A percentile compares a stretch with the other conserved stretches of the same genome.
Evolutionary conservation across 1,140 invertebrate species (phyloP).

Genomic region (Drosophila ogumai): DNA sequence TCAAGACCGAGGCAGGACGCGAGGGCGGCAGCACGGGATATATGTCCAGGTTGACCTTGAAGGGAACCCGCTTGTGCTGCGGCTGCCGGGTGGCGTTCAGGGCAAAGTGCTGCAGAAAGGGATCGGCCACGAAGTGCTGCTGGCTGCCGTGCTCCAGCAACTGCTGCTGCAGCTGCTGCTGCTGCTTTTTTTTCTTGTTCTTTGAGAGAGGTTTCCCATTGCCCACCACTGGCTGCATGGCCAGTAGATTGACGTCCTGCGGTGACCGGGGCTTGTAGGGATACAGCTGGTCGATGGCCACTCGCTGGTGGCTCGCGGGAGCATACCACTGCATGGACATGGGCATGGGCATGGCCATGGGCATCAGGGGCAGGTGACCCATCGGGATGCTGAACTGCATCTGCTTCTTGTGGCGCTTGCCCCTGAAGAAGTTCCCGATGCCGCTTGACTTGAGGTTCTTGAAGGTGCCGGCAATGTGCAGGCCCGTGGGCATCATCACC

Average conservation of each 20-base stretch:
- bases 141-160: conserved; percentile 58
- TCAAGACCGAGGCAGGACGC: conserved; percentile 62
- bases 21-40: conserved; percentile 74
- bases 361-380: conserved; percentile 44
- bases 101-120: conserved; percentile 53
- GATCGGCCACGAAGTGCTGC: conserved; percentile 60
- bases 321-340: conserved; percentile 42
- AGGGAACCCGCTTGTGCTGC: conserved; percentile 67
- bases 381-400: conserved; percentile 72
- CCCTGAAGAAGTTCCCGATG: conserved; percentile 75
- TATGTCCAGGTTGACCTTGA: conserved; percentile 78
- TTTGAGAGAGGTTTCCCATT: conserved; percentile 48
- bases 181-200: conserved; percentile 65
- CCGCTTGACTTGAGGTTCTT: conserved; percentile 80
- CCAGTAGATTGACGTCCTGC: conserved; percentile 74
- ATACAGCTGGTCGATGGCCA: conserved; percentile 78
- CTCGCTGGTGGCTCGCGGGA: conserved; percentile 58
- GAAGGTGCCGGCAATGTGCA: conserved; percentile 75
- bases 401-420: conserved; percentile 77
- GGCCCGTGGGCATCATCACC: conserved; percentile 81
- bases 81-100: conserved; percentile 72
- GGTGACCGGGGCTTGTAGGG: conserved; percentile 77
- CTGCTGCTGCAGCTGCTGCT: conserved; percentile 50
- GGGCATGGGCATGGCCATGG: conserved; percentile 57
- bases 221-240: conserved; percentile 56